phyloP scores from a whole-genome alignment of 2,797 vertebrate species.

The Sebastes cheni region DNA sequence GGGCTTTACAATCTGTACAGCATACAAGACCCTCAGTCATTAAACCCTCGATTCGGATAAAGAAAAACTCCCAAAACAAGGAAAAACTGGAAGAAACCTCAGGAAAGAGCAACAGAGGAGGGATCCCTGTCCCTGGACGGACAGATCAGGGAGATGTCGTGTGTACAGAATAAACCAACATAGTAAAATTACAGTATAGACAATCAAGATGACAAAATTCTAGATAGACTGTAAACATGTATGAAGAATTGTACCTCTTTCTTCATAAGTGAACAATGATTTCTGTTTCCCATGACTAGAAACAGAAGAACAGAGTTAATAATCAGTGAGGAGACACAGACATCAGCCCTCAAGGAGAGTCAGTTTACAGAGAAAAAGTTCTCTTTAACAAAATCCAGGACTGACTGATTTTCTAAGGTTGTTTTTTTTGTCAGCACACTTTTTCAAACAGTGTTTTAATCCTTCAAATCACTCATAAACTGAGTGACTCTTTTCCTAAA shows the following conservation, averaged over 20 bases:
- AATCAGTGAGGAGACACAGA: constrained; percentile 32
- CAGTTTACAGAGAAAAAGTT: not conserved
- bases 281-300: not conserved
- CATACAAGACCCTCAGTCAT: not conserved
- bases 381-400: constrained; percentile 1
- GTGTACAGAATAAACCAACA: too few relatives aligned
- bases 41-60: too few relatives aligned
- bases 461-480: not conserved
- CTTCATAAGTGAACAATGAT: not conserved
- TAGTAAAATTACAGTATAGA: too few relatives aligned
- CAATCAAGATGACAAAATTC: too few relatives aligned
- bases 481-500: not conserved
- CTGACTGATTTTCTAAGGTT: not conserved
- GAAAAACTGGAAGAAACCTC: not conserved
- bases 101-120: fast-evolving
- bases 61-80: not conserved
- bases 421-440: not conserved
- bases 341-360: not conserved
- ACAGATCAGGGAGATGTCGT: too few relatives aligned
- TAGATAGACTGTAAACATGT: not conserved
- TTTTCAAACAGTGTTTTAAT: not conserved
- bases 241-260: not conserved
- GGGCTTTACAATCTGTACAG: not conserved
- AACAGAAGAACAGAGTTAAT: not conserved
- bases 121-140: too few relatives aligned